Conservation (phyloP, 23 tunicate species). For the Ascidia mentula region DNA sequence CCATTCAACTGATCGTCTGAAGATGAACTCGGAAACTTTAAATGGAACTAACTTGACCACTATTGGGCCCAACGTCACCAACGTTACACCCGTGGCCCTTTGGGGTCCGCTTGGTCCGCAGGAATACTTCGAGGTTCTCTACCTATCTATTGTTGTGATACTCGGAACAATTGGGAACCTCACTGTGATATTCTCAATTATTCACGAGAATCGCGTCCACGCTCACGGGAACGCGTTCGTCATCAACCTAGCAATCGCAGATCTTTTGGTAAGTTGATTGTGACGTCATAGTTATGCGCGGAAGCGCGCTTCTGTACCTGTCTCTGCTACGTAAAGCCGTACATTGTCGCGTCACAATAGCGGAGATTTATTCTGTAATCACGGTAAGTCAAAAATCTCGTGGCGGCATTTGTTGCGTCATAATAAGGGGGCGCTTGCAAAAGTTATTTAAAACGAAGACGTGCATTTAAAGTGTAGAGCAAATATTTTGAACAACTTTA, state of each 20-base stretch:
- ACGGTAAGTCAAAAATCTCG: too few relatives aligned
- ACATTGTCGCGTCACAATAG: too few relatives aligned
- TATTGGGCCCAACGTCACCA: not conserved
- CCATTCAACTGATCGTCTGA: too few relatives aligned
- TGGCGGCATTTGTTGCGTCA: too few relatives aligned
- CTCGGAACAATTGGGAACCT: slow-evolving; percentile 79
- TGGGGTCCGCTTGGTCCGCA: slow-evolving; percentile 24
- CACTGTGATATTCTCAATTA: slow-evolving; percentile 78
- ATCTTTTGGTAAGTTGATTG: slow-evolving; percentile 39
- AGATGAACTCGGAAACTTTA: not conserved
- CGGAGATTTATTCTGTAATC: too few relatives aligned
- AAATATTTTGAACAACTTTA: too few relatives aligned
- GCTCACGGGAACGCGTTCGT: slow-evolving; percentile 83
- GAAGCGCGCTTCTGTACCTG: too few relatives aligned
- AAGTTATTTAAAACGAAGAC: too few relatives aligned
- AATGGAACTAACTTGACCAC: not conserved
- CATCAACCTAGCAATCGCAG: slow-evolving; percentile 87
- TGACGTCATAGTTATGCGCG: not conserved
- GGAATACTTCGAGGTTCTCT: slow-evolving; percentile 56
- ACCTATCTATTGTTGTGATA: slow-evolving; percentile 37
- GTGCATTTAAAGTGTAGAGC: too few relatives aligned
- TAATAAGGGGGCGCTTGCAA: too few relatives aligned
- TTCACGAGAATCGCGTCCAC: slow-evolving; percentile 58
- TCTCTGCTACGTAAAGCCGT: too few relatives aligned
- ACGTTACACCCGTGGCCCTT: not conserved